Evolutionary conservation across 2,888 invertebrate species (phyloP).

Genomic region (Noctua janthina): DNA sequence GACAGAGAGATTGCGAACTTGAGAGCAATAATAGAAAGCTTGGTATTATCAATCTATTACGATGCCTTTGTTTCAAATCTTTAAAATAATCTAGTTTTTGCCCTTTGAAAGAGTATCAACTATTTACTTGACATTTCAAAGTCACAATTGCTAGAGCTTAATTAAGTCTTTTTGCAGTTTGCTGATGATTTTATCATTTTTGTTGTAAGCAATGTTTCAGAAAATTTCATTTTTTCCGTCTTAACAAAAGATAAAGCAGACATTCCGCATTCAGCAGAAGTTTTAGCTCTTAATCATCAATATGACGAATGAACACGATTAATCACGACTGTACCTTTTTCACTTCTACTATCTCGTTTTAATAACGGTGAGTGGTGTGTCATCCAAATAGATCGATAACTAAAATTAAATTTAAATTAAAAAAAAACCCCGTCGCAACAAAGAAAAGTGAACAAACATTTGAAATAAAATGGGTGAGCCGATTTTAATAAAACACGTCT

Average conservation of each 20-base stretch:
- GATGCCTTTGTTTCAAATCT: slow-evolving; percentile 1
- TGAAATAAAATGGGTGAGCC: too few relatives aligned
- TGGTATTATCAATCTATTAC: neutral
- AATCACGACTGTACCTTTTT: slow-evolving; percentile 58
- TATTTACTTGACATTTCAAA: neutral
- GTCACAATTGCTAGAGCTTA: neutral
- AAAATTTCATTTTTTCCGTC: neutral
- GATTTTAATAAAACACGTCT: too few relatives aligned
- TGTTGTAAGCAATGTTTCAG: neutral
- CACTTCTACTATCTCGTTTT: slow-evolving; percentile 41
- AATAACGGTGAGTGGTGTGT: slow-evolving; percentile 35
- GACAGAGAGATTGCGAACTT: neutral
- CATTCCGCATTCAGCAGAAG: slow-evolving; percentile 31
- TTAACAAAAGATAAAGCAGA: slow-evolving; percentile 26
- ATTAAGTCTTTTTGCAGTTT: neutral
- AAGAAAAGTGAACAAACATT: too few relatives aligned
- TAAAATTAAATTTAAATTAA: too few relatives aligned
- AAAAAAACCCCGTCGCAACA: too few relatives aligned
- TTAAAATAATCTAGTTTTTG: neutral
- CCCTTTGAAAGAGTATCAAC: neutral
- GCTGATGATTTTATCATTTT: neutral
- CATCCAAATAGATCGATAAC: slow-evolving; percentile 27
- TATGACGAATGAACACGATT: slow-evolving; percentile 62
- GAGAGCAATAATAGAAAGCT: neutral
- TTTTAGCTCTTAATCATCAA: slow-evolving; percentile 62